Evolutionary conservation across 2,113 vertebrate genomes (phyloP).

Genomic region (Callospermophilus lateralis): DNA sequence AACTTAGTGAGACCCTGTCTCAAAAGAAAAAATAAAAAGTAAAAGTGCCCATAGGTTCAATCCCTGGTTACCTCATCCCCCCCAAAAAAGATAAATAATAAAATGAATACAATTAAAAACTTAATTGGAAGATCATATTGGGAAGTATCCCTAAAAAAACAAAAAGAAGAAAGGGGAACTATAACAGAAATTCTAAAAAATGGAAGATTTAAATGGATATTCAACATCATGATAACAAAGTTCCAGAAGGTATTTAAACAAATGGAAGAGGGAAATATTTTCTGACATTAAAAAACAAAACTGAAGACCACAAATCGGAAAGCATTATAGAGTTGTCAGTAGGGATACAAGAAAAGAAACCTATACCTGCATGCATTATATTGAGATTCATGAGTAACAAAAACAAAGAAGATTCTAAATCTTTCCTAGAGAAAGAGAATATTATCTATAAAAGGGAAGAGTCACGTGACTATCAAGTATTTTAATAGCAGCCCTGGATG

Average conservation of each 20-base stretch:
- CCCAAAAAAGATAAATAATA: no score
- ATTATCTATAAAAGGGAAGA: not conserved
- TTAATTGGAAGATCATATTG: not conserved
- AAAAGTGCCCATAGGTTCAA: no score
- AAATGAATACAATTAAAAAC: not conserved
- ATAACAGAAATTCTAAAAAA: not conserved
- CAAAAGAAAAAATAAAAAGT: no score
- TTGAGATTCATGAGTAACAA: not conserved
- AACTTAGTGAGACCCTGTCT: no score
- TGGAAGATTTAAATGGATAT: not conserved
- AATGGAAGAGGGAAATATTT: not conserved
- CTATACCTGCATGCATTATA: not conserved
- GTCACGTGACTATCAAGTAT: not conserved
- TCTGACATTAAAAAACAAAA: not conserved
- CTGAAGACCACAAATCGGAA: not conserved
- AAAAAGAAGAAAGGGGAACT: not conserved
- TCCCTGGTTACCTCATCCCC: no score
- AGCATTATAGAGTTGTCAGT: not conserved
- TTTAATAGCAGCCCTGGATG: not conserved
- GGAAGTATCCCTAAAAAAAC: not conserved
- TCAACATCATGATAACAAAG: not conserved
- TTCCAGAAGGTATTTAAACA: not conserved
- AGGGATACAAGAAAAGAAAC: not conserved
- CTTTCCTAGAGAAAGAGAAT: not conserved
- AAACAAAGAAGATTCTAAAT: not conserved